Evolutionary conservation across 1,140 invertebrate genomes (phyloP).

Genomic region (Oscheius sp.): DNA sequence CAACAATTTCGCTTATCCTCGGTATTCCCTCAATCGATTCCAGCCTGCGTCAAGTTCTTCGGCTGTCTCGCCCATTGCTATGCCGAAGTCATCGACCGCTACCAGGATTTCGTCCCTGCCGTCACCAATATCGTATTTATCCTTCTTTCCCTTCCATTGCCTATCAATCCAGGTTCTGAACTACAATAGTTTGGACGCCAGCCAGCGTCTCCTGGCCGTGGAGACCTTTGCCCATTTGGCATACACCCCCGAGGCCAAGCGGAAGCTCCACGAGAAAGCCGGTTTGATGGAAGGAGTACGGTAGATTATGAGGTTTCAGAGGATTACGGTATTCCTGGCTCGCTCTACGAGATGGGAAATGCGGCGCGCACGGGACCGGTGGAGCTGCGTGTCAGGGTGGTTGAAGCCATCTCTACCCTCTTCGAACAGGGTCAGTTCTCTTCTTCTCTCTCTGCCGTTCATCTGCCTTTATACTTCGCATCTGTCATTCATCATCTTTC

Average conservation of each 20-base stretch:
- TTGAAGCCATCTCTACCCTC: background rate
- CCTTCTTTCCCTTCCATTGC: background rate
- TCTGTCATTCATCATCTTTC: too few relatives aligned
- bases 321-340: background rate
- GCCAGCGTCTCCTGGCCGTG: background rate
- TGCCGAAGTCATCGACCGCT: background rate
- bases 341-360: background rate
- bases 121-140: background rate
- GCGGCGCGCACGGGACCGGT: background rate
- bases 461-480: too few relatives aligned
- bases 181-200: background rate
- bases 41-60: slow-evolving; percentile 4
- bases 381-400: background rate
- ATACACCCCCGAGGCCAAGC: background rate
- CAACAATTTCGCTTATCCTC: background rate
- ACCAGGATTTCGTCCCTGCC: background rate
- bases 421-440: background rate
- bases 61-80: slow-evolving; percentile 7
- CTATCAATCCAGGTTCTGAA: background rate
- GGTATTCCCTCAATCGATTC: slow-evolving; percentile 3
- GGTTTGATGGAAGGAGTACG: background rate
- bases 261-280: background rate
- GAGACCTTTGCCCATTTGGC: slow-evolving; percentile 6
- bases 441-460: background rate
- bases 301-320: background rate